These are phyloP conservation scores for Theristus sp. DNA, from an alignment of 2,888 invertebrate genomes.

Conservation along the genomic window DNA sequence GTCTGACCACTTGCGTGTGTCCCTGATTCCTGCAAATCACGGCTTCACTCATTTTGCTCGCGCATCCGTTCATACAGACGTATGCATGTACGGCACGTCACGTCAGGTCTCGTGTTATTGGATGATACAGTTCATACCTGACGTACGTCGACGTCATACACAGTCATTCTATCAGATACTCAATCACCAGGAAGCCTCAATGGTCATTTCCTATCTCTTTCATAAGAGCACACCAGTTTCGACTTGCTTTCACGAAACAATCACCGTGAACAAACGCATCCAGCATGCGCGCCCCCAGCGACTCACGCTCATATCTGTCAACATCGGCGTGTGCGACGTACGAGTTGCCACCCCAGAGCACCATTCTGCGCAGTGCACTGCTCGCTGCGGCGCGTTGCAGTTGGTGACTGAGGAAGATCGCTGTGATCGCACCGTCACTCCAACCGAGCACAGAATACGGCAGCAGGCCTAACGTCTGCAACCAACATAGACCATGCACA, in stretches of 20 bases:
- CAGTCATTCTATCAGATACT: no score
- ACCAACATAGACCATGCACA: no score
- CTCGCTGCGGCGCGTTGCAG: constrained; percentile 35
- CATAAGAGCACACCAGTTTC: no score
- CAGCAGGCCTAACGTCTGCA: constrained; percentile 43
- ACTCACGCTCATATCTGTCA: constrained; percentile 45
- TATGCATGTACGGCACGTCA: no score
- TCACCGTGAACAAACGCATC: no score
- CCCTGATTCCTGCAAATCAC: constrained; percentile 36
- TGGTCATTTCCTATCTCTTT: no score
- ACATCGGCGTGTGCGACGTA: constrained; percentile 52
- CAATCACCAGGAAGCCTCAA: no score
- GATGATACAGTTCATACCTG: constrained; percentile 15
- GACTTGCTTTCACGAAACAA: no score
- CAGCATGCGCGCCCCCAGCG: no score
- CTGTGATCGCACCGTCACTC: constrained; percentile 69
- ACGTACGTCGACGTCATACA: background rate
- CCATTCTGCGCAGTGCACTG: constrained; percentile 51
- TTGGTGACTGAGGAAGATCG: constrained; percentile 47
- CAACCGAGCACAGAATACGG: constrained; percentile 63
- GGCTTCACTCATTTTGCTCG: no score
- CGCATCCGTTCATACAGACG: no score
- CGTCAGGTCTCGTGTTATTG: background rate
- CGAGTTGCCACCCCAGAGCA: constrained; percentile 58
- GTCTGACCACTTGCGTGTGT: constrained; percentile 58